Conservation (phyloP, 2,888 invertebrate species). For the Drymonia ruficornis region DNA sequence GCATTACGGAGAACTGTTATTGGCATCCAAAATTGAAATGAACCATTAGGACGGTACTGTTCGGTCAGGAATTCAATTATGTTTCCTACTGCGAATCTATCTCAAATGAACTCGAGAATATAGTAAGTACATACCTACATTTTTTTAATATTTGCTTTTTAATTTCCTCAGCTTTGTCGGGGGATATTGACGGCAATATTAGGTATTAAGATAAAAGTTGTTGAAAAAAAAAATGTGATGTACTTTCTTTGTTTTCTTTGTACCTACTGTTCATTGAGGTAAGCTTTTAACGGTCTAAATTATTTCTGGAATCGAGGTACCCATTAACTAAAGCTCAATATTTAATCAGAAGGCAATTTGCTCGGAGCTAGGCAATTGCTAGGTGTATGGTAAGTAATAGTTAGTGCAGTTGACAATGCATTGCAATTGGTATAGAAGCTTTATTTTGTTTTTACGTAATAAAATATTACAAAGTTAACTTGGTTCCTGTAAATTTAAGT, state of each 20-base stretch:
- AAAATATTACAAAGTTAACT: too few relatives aligned
- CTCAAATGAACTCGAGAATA: constrained; percentile 8
- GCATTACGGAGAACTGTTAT: constrained; percentile 42
- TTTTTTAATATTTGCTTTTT: not conserved
- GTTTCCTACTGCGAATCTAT: constrained; percentile 30
- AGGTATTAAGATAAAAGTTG: too few relatives aligned
- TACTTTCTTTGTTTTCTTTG: too few relatives aligned
- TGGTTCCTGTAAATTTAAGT: too few relatives aligned
- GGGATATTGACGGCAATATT: not conserved
- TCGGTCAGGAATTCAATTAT: constrained; percentile 46
- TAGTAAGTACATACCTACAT: too few relatives aligned
- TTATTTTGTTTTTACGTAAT: too few relatives aligned
- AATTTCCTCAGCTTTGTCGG: not conserved
- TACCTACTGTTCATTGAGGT: not conserved
- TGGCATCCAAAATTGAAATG: constrained; percentile 48
- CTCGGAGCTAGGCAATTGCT: constrained; percentile 24
- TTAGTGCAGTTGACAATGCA: too few relatives aligned
- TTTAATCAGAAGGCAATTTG: constrained; percentile 52
- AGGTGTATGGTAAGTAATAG: constrained; percentile 2
- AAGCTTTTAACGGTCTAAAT: constrained; percentile 51
- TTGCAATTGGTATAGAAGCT: too few relatives aligned
- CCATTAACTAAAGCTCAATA: constrained; percentile 59
- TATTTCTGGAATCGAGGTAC: constrained; percentile 46
- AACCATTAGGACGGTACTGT: constrained; percentile 40
- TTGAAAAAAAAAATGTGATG: too few relatives aligned